Conservation (phyloP, 2,797 vertebrate genomes). For the Coccyzus lansbergi region DNA sequence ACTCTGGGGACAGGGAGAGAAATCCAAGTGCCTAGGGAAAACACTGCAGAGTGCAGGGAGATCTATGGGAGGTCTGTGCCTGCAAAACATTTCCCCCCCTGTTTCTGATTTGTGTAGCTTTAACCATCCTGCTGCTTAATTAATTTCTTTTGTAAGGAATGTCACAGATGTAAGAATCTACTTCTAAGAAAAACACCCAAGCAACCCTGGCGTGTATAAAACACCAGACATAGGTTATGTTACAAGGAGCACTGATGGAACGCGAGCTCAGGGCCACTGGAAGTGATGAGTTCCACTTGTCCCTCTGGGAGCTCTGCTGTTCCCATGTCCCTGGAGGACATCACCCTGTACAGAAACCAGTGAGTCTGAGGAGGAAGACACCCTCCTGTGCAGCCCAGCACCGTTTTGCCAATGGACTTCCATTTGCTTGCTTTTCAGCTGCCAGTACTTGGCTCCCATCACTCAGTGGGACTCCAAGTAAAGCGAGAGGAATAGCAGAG, state of each 20-base stretch:
- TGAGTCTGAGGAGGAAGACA: neutral
- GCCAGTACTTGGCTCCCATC: neutral
- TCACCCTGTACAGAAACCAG: neutral
- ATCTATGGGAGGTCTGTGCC: conserved; percentile 49
- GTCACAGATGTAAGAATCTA: conserved; percentile 54
- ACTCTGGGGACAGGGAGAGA: conserved; percentile 49
- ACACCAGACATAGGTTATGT: neutral
- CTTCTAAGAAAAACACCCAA: neutral
- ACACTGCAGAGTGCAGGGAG: conserved; percentile 26
- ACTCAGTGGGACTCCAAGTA: conserved; percentile 56
- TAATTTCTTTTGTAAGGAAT: conserved; percentile 70
- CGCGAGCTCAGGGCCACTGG: neutral
- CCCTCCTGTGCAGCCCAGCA: neutral
- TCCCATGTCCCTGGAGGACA: neutral
- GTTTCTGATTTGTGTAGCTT: conserved; percentile 70
- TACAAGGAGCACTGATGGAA: neutral
- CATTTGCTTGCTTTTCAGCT: conserved; percentile 56
- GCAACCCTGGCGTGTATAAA: neutral
- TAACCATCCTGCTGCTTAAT: conserved; percentile 58
- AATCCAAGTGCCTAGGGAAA: conserved; percentile 62
- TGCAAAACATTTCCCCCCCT: conserved; percentile 62
- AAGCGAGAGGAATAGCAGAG: conserved; percentile 68
- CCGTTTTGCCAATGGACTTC: conserved; percentile 59
- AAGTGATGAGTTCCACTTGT: neutral
- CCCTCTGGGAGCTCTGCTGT: neutral